Conservation (phyloP, 2,888 invertebrate species). For the Sipha maydis region DNA sequence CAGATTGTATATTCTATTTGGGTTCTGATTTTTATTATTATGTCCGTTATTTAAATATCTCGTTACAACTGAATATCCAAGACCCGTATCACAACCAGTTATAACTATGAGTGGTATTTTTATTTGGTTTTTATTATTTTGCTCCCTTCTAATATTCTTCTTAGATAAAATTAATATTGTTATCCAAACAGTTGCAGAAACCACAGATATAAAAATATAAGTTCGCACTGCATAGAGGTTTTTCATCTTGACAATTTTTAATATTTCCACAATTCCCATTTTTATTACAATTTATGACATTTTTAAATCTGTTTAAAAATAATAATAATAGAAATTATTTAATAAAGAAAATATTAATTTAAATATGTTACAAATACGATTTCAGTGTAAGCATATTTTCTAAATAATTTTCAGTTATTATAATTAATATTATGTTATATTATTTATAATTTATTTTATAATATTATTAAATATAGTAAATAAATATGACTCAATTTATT, state of each 20-base stretch:
- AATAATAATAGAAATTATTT: background rate
- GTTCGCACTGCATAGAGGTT: background rate
- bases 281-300: background rate
- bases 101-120: constrained; percentile 69
- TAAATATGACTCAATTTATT: no score
- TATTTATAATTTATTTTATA: no score
- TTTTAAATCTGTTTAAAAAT: background rate
- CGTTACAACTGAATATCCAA: constrained; percentile 78
- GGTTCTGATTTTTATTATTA: constrained; percentile 67
- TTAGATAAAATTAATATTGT: background rate
- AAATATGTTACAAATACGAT: background rate
- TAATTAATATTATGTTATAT: no score
- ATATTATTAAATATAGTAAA: no score
- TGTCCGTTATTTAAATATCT: constrained; percentile 29
- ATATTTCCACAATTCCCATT: background rate
- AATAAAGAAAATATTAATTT: background rate
- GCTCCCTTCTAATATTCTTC: background rate
- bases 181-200: background rate
- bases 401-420: no score
- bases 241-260: background rate
- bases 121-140: background rate
- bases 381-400: no score
- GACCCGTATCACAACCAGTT: constrained; percentile 87
- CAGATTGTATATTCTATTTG: background rate
- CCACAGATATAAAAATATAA: background rate